Evolutionary conservation across 2,888 invertebrate genomes (phyloP).

Genomic region (Boloria euphrosyne): DNA sequence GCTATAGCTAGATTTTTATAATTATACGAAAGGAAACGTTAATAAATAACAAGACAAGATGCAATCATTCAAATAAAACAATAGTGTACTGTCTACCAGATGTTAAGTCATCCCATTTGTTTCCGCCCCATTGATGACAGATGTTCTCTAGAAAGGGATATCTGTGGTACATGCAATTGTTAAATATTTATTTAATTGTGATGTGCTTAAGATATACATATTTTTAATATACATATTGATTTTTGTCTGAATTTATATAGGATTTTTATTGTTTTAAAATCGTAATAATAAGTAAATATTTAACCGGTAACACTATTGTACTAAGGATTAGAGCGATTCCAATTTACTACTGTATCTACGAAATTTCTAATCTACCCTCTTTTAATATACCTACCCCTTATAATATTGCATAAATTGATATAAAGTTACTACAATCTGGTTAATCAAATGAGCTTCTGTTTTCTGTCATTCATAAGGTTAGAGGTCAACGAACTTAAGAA

Average conservation of each 20-base stretch:
- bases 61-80: conserved; percentile 31
- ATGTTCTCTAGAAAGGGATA: conserved; percentile 25
- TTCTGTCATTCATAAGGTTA: neutral
- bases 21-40: neutral
- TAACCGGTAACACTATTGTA: no score
- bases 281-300: no score
- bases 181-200: neutral
- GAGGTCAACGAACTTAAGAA: conserved; percentile 1
- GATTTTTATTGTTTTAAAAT: no score
- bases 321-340: no score
- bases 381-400: no score
- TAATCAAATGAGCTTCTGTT: no score
- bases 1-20: neutral
- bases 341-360: no score
- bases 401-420: neutral
- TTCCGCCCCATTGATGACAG: conserved; percentile 33
- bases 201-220: no score
- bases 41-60: conserved; percentile 7
- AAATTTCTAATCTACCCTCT: no score
- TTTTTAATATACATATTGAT: no score
- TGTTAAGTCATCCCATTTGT: conserved; percentile 28
- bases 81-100: conserved; percentile 27
- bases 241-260: no score
- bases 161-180: conserved; percentile 14
- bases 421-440: neutral